Evolutionary conservation across 2,888 invertebrate species (phyloP).

Genomic region (Eustalomyia histrio): DNA sequence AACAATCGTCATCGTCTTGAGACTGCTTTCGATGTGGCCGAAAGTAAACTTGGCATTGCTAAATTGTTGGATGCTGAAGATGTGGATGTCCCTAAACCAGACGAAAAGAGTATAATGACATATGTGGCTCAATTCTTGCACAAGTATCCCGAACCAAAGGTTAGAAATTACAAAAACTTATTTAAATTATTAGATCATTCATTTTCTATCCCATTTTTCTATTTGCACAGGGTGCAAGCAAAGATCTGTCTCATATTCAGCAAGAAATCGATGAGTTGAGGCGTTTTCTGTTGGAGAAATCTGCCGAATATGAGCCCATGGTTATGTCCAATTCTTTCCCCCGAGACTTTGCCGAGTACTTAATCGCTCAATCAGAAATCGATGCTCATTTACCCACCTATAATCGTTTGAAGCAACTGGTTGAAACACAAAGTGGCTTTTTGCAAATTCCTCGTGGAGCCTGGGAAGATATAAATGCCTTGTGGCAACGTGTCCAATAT

Average conservation of each 20-base stretch:
- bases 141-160: conserved; percentile 93
- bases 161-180: conserved; percentile 69
- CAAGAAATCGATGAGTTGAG: conserved; percentile 89
- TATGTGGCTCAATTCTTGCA: conserved; percentile 98
- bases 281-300: conserved; percentile 90
- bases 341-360: conserved; percentile 89
- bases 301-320: conserved; percentile 87
- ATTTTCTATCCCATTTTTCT: not conserved
- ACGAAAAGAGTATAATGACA: conserved; percentile 98
- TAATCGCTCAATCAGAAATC: conserved; percentile 84
- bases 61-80: conserved; percentile 96
- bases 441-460: conserved; percentile 90
- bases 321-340: conserved; percentile 88
- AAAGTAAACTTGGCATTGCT: conserved; percentile 93
- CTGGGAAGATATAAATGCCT: conserved; percentile 89
- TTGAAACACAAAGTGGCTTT: conserved; percentile 87
- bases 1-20: conserved; percentile 92
- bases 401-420: conserved; percentile 88
- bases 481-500: conserved; percentile 90
- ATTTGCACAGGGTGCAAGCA: conserved; percentile 82
- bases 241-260: conserved; percentile 88
- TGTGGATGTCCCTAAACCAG: conserved; percentile 96
- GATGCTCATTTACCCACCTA: conserved; percentile 86
- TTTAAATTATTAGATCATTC: not conserved
- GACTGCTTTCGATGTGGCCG: conserved; percentile 96